Evolutionary conservation across 1,140 invertebrate genomes (phyloP).

Genomic region (Augochlora pura): DNA sequence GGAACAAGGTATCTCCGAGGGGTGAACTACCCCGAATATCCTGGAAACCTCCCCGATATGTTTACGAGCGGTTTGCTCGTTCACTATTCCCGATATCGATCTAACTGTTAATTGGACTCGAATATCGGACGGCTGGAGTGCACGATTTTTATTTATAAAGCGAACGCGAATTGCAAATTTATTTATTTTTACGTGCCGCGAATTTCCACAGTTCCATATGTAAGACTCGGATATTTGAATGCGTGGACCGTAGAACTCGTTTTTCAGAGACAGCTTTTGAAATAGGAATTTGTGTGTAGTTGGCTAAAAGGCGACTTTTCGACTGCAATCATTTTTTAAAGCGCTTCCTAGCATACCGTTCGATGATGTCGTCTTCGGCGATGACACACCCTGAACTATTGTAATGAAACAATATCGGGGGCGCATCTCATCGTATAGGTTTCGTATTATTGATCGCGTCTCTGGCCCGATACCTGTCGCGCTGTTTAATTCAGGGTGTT

Average conservation of each 20-base stretch:
- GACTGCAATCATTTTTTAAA: too few relatives aligned
- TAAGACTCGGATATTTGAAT: too few relatives aligned
- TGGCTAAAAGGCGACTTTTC: too few relatives aligned
- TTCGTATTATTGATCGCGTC: slow-evolving; percentile 24
- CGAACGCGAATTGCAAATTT: not conserved
- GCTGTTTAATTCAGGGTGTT: slow-evolving; percentile 12
- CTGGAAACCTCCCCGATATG: slow-evolving; percentile 59
- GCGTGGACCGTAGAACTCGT: too few relatives aligned
- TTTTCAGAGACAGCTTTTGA: too few relatives aligned
- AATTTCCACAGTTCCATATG: too few relatives aligned
- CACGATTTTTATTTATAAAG: not conserved
- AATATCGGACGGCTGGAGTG: not conserved
- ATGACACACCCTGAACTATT: not conserved
- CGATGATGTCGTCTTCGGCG: not conserved
- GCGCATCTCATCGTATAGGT: not conserved
- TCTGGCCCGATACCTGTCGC: not conserved
- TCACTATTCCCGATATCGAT: slow-evolving; percentile 58
- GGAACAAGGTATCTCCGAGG: slow-evolving; percentile 58
- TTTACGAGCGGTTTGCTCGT: slow-evolving; percentile 23
- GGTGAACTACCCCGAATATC: slow-evolving; percentile 58
- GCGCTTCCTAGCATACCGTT: too few relatives aligned
- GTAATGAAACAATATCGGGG: slow-evolving; percentile 28
- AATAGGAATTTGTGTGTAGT: too few relatives aligned
- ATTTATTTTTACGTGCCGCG: too few relatives aligned
- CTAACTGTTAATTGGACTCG: slow-evolving; percentile 48